Conservation (phyloP, 2,113 vertebrate species). For the Nymphicus hollandicus region DNA sequence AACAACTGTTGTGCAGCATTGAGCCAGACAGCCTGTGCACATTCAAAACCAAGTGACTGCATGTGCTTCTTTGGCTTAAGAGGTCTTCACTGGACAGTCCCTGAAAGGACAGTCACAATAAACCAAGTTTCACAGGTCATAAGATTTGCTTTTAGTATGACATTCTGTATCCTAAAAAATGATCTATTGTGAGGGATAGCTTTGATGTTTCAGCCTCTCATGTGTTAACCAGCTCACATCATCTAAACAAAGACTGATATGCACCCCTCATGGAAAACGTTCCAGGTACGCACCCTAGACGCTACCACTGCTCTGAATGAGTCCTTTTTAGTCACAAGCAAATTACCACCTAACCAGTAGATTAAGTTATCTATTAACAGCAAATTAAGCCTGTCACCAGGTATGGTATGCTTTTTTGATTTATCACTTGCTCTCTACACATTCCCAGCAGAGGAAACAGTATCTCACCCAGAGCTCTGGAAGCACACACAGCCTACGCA, state of each 20-base stretch:
- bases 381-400: neutral
- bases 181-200: neutral
- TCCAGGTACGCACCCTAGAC: neutral
- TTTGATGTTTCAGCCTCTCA: neutral
- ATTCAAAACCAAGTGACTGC: neutral
- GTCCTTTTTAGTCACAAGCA: neutral
- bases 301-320: neutral
- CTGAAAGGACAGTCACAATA: neutral
- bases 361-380: neutral
- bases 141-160: neutral
- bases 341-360: neutral
- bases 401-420: neutral
- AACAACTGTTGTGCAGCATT: neutral
- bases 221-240: neutral
- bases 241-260: neutral
- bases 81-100: neutral
- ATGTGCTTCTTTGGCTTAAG: neutral
- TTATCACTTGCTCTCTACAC: neutral
- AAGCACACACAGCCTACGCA: conserved; percentile 38
- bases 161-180: neutral
- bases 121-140: neutral
- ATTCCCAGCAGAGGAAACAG: neutral
- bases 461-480: neutral
- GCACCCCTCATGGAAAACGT: neutral
- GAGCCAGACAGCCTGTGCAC: neutral